Evolutionary conservation across 2,113 vertebrate genomes (phyloP), one percentile per base, ranked within the genome.

Genomic region (Tamias sibiricus): DNA sequence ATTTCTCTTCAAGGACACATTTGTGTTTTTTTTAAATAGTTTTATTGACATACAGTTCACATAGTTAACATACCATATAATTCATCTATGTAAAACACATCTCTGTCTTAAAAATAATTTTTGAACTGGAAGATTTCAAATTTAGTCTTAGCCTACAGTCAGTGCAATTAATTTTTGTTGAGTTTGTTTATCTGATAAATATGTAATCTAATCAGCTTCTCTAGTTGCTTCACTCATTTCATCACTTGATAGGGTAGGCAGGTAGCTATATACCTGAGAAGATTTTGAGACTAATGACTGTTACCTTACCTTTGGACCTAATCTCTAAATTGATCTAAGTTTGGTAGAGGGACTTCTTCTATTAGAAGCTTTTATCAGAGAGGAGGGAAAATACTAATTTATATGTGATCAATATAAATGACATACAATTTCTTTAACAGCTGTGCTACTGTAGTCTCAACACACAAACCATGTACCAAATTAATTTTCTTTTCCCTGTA

Each of bases 51-150:
- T 59, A n/a, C n/a, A n/a, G n/a, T 62, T 62, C 49, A 47, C 8
- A 47, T 8, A 52, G 13, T 14, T 52, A 12, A 52, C 28, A 81
- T 82, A 64, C 8, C 14, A 59, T n/a, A 75, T 2, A 87, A 82
- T 19, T 59, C 59, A n/a, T 68, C 59, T 26, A 79, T 30, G 42
- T 76, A 85, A 57, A 77, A 37, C 17, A 44, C 12, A n/a, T 13
- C 42, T 89, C 20, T 75, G 47, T 87, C 94, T 87, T n/a, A 77
- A 90, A 94, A 85, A 71, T 42, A 94, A 85, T 47, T 76, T 81
- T 81, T 83, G 26, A 97, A 72, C 9, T 76, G 4, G 20, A 24
- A 80, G 35, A 74, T 90, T 83, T 82, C 28, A 90, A 87, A 77
- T 17, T 52, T 49, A 40, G 35, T 80, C 49, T 90, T 83, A 42